Conservation (phyloP, 2,113 vertebrate genomes). For the Sinocyclocheilus maitianheensis region DNA sequence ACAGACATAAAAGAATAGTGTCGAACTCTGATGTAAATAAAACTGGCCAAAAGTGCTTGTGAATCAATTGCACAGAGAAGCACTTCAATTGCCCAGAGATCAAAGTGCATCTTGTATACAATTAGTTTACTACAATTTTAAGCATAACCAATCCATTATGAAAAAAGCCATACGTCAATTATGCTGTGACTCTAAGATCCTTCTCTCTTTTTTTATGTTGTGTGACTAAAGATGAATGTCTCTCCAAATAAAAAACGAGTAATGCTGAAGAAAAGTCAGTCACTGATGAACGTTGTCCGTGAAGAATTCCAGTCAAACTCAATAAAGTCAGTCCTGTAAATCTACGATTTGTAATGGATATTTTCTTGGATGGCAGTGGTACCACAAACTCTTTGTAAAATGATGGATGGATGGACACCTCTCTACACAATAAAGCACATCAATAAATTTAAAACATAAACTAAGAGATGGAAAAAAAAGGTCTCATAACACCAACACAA, state of each 20-base stretch:
- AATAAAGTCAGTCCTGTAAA: constrained; percentile 72
- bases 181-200: constrained; percentile 66
- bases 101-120: constrained; percentile 71
- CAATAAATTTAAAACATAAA: neutral
- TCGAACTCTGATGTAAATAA: constrained; percentile 59
- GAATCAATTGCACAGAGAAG: constrained; percentile 61
- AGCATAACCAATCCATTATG: constrained; percentile 59
- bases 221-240: constrained; percentile 69
- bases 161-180: constrained; percentile 64
- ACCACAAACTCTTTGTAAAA: constrained; percentile 1
- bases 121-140: constrained; percentile 69
- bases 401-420: neutral
- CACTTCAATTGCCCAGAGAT: constrained; percentile 66
- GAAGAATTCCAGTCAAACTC: constrained; percentile 72
- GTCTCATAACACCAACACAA: neutral
- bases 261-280: constrained; percentile 72
- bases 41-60: constrained; percentile 44
- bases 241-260: constrained; percentile 61
- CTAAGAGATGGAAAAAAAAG: neutral
- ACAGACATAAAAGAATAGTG: constrained; percentile 66
- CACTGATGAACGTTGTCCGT: constrained; percentile 69
- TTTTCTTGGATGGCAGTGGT: constrained; percentile 59
- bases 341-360: constrained; percentile 63
- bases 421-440: neutral
- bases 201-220: constrained; percentile 56